These are phyloP conservation scores for Stictonetta naevosa DNA, from an alignment of 2,113 vertebrate genomes.

Conservation along the genomic window DNA sequence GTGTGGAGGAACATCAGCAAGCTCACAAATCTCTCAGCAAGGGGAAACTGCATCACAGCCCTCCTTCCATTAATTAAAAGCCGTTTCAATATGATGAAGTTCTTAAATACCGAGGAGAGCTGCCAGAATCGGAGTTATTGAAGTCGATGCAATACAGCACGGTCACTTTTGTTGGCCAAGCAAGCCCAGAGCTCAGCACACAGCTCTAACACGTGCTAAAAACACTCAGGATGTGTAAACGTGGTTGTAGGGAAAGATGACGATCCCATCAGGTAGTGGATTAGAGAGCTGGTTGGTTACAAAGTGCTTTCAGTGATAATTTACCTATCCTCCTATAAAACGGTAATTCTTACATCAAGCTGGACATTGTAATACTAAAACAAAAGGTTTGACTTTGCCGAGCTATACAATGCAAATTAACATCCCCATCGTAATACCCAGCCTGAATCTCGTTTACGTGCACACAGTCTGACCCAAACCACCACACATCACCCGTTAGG, in stretches of 20 bases:
- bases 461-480: background rate
- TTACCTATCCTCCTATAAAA: background rate
- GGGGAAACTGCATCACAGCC: background rate
- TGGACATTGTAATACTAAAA: background rate
- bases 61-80: slow-evolving; percentile 2
- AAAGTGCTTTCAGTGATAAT: background rate
- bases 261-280: background rate
- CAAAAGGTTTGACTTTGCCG: background rate
- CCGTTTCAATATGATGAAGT: background rate
- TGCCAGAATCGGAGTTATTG: background rate
- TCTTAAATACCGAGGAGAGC: background rate
- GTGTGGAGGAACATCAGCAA: background rate
- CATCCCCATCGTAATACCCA: background rate
- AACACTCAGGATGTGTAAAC: background rate
- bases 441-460: background rate
- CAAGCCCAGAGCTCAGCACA: fast-evolving
- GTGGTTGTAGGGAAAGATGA: background rate
- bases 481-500: background rate
- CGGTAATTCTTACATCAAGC: background rate
- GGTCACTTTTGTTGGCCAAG: background rate
- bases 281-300: background rate
- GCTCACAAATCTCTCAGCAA: background rate
- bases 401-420: background rate
- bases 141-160: background rate
- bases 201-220: background rate